Evolutionary conservation across 2,113 vertebrate species (phyloP), one percentile per base, ranked within the genome.

Genomic region (Spea bombifrons): DNA sequence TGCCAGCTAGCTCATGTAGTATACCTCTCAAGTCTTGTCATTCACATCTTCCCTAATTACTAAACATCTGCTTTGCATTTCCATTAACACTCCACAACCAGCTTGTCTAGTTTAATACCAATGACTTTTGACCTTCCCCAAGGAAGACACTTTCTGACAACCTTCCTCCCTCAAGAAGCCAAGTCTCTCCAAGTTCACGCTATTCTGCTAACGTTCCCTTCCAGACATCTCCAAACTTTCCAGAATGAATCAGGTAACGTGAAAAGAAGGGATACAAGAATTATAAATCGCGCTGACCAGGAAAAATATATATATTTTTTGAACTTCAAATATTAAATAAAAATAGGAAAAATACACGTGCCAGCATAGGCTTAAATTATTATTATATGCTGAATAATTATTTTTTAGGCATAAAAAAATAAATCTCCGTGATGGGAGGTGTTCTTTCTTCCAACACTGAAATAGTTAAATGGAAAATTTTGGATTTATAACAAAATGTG

Each of bases 11-110:
- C 94, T 91, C 88, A 88, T 95, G 95, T 94, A 92, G 91, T 82
- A 87, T 89, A 90, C 94, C 93, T 94, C 94, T 94, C 94, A 86
- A 90, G 92, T 94, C 95, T 97, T 97, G 97, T 98, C 97, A 98
- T 92, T 97, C 96, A 96, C 94, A 93, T 96, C 95, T 97, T 90
- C 95, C 92, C 95, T 99, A 99, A 98, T 99, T 98, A 98, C 95
- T 89, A 92, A 99, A 97, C 97, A 99, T 97, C 97, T 99, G 97
- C 95, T 97, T 93, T 94, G 93, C 90, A 94, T 92, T 94, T 95
- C 93, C 92, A 90, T 95, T 96, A 96, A 93, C 96, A 94, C 94
- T 90, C 93, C 92, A 87, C 93, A 89, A 91, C 94, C 96, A 94
- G 95, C 96, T 96, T 94, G 95, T 94, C 96, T 94, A 92, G 88